phyloP scores from a whole-genome alignment of 1,140 invertebrate species.

The Zophobas atratus region DNA sequence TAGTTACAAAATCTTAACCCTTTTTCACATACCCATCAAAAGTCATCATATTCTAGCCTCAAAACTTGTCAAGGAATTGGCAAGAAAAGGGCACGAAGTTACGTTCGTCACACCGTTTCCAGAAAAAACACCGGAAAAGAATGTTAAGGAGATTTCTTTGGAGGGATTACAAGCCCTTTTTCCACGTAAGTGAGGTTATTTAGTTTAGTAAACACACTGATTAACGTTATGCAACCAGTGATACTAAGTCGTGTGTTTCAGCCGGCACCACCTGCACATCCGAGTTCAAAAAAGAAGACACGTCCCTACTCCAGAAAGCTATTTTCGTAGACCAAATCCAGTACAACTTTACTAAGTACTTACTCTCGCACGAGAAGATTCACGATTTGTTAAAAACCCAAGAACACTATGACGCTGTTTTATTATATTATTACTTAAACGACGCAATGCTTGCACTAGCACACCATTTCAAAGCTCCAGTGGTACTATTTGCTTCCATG shows the following conservation, averaged over 20 bases:
- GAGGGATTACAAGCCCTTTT: not conserved
- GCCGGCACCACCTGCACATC: no score
- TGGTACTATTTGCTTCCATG: slow-evolving; percentile 66
- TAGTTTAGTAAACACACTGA: no score
- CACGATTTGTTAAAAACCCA: slow-evolving; percentile 55
- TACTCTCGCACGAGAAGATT: slow-evolving; percentile 43
- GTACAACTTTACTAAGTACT: no score
- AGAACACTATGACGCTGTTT: slow-evolving; percentile 69
- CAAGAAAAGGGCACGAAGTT: slow-evolving; percentile 8
- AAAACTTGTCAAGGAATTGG: slow-evolving; percentile 16
- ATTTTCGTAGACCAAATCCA: no score
- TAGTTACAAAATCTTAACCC: slow-evolving; percentile 9
- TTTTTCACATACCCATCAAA: not conserved
- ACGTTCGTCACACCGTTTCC: slow-evolving; percentile 3
- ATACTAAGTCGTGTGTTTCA: no score
- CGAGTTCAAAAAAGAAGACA: no score
- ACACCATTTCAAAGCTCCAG: slow-evolving; percentile 66
- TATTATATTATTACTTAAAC: slow-evolving; percentile 68
- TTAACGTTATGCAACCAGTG: no score
- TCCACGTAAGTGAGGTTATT: no score
- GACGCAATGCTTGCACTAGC: slow-evolving; percentile 68
- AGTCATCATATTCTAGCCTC: slow-evolving; percentile 17
- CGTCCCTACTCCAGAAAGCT: no score
- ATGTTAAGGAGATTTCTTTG: not conserved
- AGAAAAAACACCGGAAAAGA: not conserved